Evolutionary conservation across 2,888 invertebrate species (phyloP), one percentile per base, ranked within the genome.

Genomic region (Neoaliturus tenellus): DNA sequence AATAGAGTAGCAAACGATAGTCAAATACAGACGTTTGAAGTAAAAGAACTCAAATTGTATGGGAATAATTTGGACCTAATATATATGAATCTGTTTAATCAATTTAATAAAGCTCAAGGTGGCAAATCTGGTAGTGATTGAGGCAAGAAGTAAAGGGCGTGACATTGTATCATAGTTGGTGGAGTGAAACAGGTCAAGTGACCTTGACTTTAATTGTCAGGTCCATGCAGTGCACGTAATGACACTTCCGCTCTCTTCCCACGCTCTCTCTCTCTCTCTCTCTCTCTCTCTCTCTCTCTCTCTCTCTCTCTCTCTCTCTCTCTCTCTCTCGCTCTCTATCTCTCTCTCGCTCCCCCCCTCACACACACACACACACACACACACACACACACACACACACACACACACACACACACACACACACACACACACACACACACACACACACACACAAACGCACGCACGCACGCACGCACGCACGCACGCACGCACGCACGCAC

Each of bases 401-500:
- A 23, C 58, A 71, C 33, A 33, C 71, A 71, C 71, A 33, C 71
- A 71, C 71, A 33, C 71, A 71, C 71, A 33, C 71, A 71, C 71
- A 33, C 71, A 71, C 71, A 33, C 71, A 71, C 71, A 33, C 80
- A 51, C 80, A 51, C 44, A 80, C 67, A 25, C 8, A 81, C 33
- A 25, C 71, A 44, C 44, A 14, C 44, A 44, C 44, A 14, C 44
- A 44, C 44, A 14, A 12, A 44, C 44, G 12, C 44, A 71, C 71
- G 17, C 71, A 71, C 71, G 17, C 71, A 71, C 71, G n/a, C 71
- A 71, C 71, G 17, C 71, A 71, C 33, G n/a, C 71, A 71, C 71
- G n/a, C 71, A 71, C 71, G n/a, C 71, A 71, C 71, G 17, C 71
- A 71, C 71, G 17, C 71, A 33, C 71, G 17, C 71, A 33, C 71